A percentile compares a stretch with the other conserved stretches of the same genome.
Evolutionary conservation across 2,797 vertebrate species (phyloP).

Genomic region (Amblyraja radiata): DNA sequence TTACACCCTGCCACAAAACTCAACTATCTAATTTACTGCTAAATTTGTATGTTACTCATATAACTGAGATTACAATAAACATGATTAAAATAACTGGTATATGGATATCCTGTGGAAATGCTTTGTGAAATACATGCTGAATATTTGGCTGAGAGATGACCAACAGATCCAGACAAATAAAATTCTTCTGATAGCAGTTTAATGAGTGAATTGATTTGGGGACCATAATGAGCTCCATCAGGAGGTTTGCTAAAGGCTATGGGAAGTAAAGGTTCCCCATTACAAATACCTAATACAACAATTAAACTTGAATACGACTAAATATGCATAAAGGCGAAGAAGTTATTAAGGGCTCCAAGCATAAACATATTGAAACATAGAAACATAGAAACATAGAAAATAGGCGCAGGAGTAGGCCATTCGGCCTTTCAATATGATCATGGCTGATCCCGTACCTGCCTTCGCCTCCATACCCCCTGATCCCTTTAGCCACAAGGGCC

Average conservation of each 20-base stretch:
- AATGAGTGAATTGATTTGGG: not conserved
- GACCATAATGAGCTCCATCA: not conserved
- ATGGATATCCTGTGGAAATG: not conserved
- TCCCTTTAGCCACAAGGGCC: too few relatives aligned
- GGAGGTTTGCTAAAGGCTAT: not conserved
- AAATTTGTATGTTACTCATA: not conserved
- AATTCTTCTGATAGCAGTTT: too few relatives aligned
- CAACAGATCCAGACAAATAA: not conserved
- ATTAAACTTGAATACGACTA: not conserved
- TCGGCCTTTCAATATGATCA: too few relatives aligned
- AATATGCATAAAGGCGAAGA: not conserved
- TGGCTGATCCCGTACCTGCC: too few relatives aligned
- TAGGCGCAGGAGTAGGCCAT: too few relatives aligned
- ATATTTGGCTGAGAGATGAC: not conserved
- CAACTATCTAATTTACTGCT: not conserved
- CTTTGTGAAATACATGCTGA: not conserved
- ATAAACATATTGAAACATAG: not conserved
- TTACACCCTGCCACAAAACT: not conserved
- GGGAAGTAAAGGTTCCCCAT: not conserved
- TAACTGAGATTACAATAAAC: not conserved
- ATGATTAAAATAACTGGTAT: not conserved
- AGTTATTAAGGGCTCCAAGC: too few relatives aligned
- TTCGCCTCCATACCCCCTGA: too few relatives aligned
- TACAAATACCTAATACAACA: not conserved
- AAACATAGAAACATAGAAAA: too few relatives aligned